Base-by-base conservation (phyloP, 1,140 invertebrate species). In the Macrosteles quadrilineatus region DNA sequence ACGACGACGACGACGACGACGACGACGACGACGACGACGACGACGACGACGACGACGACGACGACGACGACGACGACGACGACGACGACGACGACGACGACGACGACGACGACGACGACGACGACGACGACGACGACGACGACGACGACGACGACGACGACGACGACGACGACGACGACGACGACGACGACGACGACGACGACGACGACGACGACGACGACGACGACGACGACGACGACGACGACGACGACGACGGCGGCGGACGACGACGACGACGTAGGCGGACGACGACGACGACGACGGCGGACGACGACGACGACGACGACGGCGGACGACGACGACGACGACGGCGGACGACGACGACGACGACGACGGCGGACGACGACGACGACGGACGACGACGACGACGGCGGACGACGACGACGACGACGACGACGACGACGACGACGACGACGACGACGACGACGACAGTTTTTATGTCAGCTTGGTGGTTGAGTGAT, bases 1-100 rank as follows among this genome's bases (percentile, higher is more conserved):
- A 43, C n/a, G n/a, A 43, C n/a, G 40, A 55, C 50, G 50, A 55
- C 50, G 50, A 55, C 25, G 50, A 55, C 25, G n/a, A n/a, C n/a
- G 50, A 55, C 1, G 50, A 55, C 29, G 50, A 55, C 25, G 50
- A 55, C 9, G 50, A 55, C 29, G 50, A 55, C 50, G 23, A 25
- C 29, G 50, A 55, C 29, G 50, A 55, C 25, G 50, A 23, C 50
- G 29, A 27, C 29, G 50, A 27, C 14, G 50, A 55, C 23, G 23
- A 11, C 9, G 50, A 55, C 23, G 50, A 55, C 29, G 50, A 55
- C 29, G 50, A 27, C 25, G 25, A 55, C 14, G 50, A 55, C 25
- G 29, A 27, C 29, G 50, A 27, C 11, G 50, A 55, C 9, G 50
- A 55, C 25, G 50, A 25, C 25, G 50, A 55, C 11, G 50, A 55